phyloP scores from a whole-genome alignment of 2,888 invertebrate species.

The Trisateles emortualis region DNA sequence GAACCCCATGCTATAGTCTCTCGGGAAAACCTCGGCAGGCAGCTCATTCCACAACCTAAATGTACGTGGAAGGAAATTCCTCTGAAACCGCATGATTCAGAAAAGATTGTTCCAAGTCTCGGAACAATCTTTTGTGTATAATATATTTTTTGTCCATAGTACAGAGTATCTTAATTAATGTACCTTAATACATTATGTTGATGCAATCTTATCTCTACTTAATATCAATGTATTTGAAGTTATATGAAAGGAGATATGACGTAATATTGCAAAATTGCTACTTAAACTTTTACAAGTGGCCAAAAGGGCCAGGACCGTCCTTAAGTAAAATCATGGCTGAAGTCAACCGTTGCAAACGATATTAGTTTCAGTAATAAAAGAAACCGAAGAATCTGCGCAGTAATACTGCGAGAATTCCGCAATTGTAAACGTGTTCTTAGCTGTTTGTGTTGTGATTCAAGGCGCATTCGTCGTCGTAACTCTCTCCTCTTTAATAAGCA shows the following conservation, averaged over 20 bases:
- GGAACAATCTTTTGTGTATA: too few relatives aligned
- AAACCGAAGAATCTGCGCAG: not conserved
- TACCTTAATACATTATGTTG: too few relatives aligned
- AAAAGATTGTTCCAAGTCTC: too few relatives aligned
- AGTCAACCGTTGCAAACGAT: not conserved
- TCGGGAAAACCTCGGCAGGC: too few relatives aligned
- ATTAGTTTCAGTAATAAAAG: constrained; percentile 1
- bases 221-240: too few relatives aligned
- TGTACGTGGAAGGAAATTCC: too few relatives aligned
- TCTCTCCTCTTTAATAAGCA: constrained; percentile 78
- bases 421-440: constrained; percentile 20
- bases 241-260: not conserved
- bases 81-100: too few relatives aligned
- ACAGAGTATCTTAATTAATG: too few relatives aligned
- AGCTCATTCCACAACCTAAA: too few relatives aligned
- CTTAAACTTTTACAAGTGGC: not conserved
- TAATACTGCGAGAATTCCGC: constrained; percentile 4
- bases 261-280: not conserved
- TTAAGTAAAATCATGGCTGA: not conserved
- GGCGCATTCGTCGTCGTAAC: constrained; percentile 54
- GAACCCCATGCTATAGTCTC: too few relatives aligned
- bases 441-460: constrained; percentile 43
- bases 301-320: not conserved
- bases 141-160: too few relatives aligned
- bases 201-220: too few relatives aligned